phyloP scores from a whole-genome alignment of 2,888 invertebrate species.

The Incurvaria masculella region DNA sequence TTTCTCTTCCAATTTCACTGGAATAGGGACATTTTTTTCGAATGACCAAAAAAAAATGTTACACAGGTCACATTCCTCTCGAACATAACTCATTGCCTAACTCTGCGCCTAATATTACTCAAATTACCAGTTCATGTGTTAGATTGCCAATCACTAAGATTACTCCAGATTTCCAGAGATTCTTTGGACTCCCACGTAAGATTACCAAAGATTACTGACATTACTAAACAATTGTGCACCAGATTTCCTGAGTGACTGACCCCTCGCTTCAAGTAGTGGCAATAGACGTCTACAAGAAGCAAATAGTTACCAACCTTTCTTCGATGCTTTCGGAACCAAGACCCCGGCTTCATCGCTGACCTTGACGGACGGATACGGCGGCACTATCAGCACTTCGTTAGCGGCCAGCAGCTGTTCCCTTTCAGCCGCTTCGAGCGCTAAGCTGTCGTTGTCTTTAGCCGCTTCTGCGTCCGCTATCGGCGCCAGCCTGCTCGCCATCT shows the following conservation, averaged over 20 bases:
- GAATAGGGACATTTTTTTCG: neutral
- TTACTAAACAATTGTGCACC: no score
- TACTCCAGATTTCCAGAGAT: no score
- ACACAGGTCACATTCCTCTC: neutral
- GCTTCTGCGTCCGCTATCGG: conserved; percentile 22
- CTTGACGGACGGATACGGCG: conserved; percentile 16
- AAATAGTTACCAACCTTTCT: conserved; percentile 36
- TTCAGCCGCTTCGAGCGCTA: conserved; percentile 28
- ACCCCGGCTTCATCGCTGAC: conserved; percentile 23
- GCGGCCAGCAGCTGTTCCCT: conserved; percentile 32
- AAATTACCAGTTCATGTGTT: no score
- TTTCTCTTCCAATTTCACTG: no score
- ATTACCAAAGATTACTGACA: no score
- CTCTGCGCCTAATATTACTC: neutral
- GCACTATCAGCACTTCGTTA: conserved; percentile 27
- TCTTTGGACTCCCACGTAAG: conserved; percentile 6
- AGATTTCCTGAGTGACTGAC: no score
- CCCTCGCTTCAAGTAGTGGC: no score
- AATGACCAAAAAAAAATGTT: neutral
- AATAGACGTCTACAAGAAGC: no score
- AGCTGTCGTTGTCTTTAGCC: conserved; percentile 23
- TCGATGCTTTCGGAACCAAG: conserved; percentile 36
- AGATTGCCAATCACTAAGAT: conserved; percentile 3
- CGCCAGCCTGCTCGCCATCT: conserved; percentile 21
- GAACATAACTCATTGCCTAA: neutral